Evolutionary conservation across 2,888 invertebrate genomes (phyloP).

Genomic region (Onthophagus sagittarius): DNA sequence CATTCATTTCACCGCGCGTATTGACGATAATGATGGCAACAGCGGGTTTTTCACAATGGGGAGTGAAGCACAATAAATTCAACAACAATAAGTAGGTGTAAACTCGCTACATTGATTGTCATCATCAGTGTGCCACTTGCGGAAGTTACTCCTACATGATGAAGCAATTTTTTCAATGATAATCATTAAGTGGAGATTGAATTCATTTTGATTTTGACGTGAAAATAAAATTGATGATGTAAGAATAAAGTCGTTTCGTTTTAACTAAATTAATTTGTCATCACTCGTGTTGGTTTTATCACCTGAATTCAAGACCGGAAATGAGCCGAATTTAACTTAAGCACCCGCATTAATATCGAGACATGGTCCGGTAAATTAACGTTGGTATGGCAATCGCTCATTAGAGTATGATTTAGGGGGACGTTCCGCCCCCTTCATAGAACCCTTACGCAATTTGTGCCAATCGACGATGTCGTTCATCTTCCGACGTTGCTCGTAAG

Average conservation of each 20-base stretch:
- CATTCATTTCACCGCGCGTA: neutral
- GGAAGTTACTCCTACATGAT: neutral
- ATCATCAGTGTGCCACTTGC: neutral
- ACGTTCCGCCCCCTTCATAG: neutral
- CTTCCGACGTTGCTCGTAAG: constrained; percentile 21
- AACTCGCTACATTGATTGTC: neutral
- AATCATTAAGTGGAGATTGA: too few relatives aligned
- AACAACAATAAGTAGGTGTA: neutral
- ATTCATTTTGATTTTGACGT: too few relatives aligned
- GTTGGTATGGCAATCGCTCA: constrained; percentile 37
- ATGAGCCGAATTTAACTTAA: constrained; percentile 2
- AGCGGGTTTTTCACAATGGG: neutral
- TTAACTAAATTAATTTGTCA: neutral
- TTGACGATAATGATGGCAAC: neutral
- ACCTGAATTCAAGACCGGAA: neutral
- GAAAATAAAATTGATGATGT: too few relatives aligned
- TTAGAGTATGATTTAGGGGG: constrained; percentile 41
- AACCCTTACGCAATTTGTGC: constrained; percentile 45
- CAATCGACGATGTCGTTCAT: constrained; percentile 44
- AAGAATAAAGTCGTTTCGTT: too few relatives aligned
- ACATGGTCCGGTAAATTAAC: constrained; percentile 35
- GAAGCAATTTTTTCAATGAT: neutral
- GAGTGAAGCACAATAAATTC: neutral
- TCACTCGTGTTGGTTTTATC: neutral
- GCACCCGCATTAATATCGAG: constrained; percentile 7